A percentile compares a stretch with the other conserved stretches of the same genome.
Evolutionary conservation across 2,797 vertebrate genomes (phyloP).

Genomic region (Sparidentex hasta): DNA sequence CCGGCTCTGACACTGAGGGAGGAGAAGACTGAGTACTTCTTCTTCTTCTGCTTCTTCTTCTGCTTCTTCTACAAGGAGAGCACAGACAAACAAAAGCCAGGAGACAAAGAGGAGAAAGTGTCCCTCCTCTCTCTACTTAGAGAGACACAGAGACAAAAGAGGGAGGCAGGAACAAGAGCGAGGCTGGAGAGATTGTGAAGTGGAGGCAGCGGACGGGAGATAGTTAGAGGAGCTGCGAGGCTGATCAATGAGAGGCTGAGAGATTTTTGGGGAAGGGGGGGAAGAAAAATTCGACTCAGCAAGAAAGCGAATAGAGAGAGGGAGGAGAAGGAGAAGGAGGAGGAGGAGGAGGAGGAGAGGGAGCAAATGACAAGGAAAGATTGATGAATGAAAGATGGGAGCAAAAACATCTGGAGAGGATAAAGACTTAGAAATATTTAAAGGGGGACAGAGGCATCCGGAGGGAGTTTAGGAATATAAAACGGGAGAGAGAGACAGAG

Average conservation of each 20-base stretch:
- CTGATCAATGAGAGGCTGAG: constrained; percentile 68
- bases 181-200: constrained; percentile 48
- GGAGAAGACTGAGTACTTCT: constrained; percentile 66
- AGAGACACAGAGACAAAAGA: constrained; percentile 54
- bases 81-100: constrained; percentile 33
- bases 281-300: constrained; percentile 59
- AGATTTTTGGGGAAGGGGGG: constrained; percentile 16
- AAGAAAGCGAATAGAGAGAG: constrained; percentile 46
- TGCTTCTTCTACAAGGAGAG: constrained; percentile 51
- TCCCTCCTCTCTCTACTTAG: constrained; percentile 56
- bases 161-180: constrained; percentile 41
- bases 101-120: constrained; percentile 61
- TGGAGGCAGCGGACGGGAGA: constrained; percentile 68
- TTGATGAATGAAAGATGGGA: constrained; percentile 73
- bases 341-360: background rate
- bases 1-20: constrained; percentile 71
- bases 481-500: constrained; percentile 41
- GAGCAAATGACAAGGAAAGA: constrained; percentile 58
- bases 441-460: constrained; percentile 30
- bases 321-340: background rate
- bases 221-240: constrained; percentile 70
- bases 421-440: constrained; percentile 58
- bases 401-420: constrained; percentile 64
- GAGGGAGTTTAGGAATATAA: constrained; percentile 33
- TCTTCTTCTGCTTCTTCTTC: constrained; percentile 19